Percentiles rank a stretch among this genome's conserved stretches.
Evolutionary conservation across 2,797 vertebrate genomes (phyloP).

Genomic region (Pantherophis alleghaniensis): DNA sequence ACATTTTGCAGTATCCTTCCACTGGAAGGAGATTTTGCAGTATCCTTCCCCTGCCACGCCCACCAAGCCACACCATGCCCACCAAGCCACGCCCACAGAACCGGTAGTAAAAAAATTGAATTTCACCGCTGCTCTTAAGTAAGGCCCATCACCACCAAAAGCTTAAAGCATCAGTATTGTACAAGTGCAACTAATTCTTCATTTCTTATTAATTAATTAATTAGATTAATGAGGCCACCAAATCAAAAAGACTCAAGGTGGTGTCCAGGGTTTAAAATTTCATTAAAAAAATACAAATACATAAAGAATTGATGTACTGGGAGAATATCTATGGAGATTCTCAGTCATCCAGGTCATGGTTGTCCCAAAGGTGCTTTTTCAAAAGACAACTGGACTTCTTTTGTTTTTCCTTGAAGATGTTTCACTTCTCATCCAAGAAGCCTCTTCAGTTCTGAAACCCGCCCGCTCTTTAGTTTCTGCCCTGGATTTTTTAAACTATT

Average conservation of each 20-base stretch:
- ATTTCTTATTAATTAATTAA: too few relatives aligned
- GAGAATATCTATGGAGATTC: not conserved
- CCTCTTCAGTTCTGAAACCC: not conserved
- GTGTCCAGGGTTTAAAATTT: not conserved
- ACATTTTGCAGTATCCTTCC: too few relatives aligned
- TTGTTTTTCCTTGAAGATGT: not conserved
- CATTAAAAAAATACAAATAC: not conserved
- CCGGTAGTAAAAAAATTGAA: too few relatives aligned
- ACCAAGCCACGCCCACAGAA: too few relatives aligned
- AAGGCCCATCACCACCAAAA: too few relatives aligned
- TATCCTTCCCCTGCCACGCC: too few relatives aligned
- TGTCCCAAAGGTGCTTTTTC: not conserved
- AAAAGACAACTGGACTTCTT: not conserved
- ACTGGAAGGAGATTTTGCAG: too few relatives aligned
- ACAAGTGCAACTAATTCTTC: too few relatives aligned
- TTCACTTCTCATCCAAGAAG: not conserved
- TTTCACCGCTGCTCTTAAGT: too few relatives aligned
- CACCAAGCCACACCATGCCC: too few relatives aligned
- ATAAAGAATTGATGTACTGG: not conserved
- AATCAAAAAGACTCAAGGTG: not conserved
- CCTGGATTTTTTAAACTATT: not conserved
- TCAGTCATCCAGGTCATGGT: not conserved
- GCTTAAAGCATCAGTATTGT: too few relatives aligned
- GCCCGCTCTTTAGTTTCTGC: not conserved
- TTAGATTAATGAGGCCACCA: too few relatives aligned